Evolutionary conservation across 2,888 invertebrate genomes (phyloP).

Genomic region (Peribatodes rhomboidaria): DNA sequence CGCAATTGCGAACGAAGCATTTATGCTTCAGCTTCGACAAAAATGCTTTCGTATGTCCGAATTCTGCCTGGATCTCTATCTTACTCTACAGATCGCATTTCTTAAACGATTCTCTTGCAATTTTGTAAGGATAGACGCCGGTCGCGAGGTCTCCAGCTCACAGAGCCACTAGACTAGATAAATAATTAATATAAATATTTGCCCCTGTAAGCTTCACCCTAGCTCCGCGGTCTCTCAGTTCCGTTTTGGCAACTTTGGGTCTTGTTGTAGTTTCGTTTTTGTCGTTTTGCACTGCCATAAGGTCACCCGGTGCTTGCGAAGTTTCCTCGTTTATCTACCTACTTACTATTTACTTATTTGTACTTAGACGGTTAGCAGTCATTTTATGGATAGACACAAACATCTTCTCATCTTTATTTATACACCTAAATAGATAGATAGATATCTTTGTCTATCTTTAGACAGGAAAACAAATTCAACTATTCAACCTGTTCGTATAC

Average conservation of each 20-base stretch:
- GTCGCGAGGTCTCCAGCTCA: too few species aligned
- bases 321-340: constrained; percentile 51
- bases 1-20: too few species aligned
- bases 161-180: not conserved
- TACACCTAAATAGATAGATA: not conserved
- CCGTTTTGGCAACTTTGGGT: constrained; percentile 52
- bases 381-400: too few species aligned
- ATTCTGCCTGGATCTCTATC: too few species aligned
- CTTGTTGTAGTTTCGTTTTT: constrained; percentile 55
- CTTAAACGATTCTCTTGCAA: too few species aligned
- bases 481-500: not conserved
- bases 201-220: not conserved
- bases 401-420: too few species aligned
- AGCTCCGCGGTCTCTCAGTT: constrained; percentile 44
- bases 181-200: not conserved
- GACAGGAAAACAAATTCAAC: too few species aligned
- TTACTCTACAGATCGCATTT: too few species aligned
- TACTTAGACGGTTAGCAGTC: not conserved
- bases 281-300: constrained; percentile 57
- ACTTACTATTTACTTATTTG: not conserved
- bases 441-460: not conserved
- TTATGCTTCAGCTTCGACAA: too few species aligned
- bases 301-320: constrained; percentile 52
- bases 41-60: too few species aligned
- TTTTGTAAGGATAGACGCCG: too few species aligned